phyloP scores from a whole-genome alignment of 1,140 invertebrate genomes.

The Cherax quadricarinatus region DNA sequence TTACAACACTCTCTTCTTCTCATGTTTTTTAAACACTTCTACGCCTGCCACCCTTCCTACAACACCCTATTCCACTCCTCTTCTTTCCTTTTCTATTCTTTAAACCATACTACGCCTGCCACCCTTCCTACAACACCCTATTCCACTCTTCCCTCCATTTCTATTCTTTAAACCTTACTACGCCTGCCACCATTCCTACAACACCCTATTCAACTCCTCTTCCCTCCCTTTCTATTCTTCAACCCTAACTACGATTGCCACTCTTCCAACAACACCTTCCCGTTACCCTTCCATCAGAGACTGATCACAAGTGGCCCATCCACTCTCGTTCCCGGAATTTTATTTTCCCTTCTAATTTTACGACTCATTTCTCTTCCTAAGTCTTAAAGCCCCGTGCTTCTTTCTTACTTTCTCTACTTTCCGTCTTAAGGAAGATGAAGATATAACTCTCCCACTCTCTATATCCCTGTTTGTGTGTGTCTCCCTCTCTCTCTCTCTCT shows the following conservation, averaged over 20 bases:
- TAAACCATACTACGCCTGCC: background rate
- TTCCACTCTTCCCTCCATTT: background rate
- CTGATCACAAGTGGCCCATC: background rate
- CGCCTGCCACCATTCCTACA: background rate
- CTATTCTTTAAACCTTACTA: no score
- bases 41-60: background rate
- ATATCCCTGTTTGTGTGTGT: no score
- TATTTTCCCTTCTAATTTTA: background rate
- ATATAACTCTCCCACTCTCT: background rate
- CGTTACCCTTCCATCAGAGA: background rate
- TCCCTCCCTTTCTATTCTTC: background rate
- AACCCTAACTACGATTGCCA: no score
- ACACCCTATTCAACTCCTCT: background rate
- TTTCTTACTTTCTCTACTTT: background rate
- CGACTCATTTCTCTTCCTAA: background rate
- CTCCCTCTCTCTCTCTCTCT: constrained; percentile 14
- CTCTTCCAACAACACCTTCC: background rate
- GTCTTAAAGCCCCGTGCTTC: background rate
- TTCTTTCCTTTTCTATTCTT: background rate
- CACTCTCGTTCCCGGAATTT: background rate
- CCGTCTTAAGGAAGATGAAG: background rate
- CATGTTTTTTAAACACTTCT: background rate
- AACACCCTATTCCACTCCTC: background rate
- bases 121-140: background rate
- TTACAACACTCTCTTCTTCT: background rate